Percentiles rank a stretch among this genome's conserved stretches.
Conservation (phyloP, 2,888 invertebrate genomes). For the Clitarchus hookeri region DNA sequence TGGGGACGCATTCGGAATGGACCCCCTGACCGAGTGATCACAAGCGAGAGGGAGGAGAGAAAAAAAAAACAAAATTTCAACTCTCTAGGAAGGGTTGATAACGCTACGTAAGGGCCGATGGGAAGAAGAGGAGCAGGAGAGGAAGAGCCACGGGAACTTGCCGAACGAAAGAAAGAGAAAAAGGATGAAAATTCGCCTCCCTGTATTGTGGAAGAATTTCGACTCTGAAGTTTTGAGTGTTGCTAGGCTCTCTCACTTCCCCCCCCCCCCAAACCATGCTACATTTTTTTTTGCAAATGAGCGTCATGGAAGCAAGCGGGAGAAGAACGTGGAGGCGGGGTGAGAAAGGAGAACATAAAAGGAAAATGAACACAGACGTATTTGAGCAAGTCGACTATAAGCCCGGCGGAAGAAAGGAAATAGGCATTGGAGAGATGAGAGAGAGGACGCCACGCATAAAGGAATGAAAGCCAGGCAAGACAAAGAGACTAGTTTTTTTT, state of each 20-base stretch:
- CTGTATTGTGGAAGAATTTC: neutral
- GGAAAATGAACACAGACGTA: conserved; percentile 1
- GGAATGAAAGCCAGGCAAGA: neutral
- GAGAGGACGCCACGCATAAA: neutral
- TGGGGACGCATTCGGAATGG: neutral
- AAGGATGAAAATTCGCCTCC: neutral
- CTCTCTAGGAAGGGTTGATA: neutral
- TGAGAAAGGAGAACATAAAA: neutral
- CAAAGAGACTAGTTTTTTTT: neutral
- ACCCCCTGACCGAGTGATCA: conserved; percentile 3
- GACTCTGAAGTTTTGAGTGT: neutral
- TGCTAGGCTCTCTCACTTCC: neutral
- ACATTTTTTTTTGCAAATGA: neutral
- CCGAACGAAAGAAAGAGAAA: neutral
- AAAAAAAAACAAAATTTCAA: neutral
- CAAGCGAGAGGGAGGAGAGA: neutral
- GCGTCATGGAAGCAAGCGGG: neutral
- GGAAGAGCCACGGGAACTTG: neutral
- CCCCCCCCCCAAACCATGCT: neutral
- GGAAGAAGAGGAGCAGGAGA: neutral
- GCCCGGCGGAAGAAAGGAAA: conserved; percentile 1
- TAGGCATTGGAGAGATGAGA: neutral
- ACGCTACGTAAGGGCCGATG: neutral
- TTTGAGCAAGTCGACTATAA: neutral
- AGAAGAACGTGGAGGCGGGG: neutral